These are phyloP conservation scores for Patella pellucida DNA, from an alignment of 2,888 invertebrate genomes.

Conservation along the genomic window DNA sequence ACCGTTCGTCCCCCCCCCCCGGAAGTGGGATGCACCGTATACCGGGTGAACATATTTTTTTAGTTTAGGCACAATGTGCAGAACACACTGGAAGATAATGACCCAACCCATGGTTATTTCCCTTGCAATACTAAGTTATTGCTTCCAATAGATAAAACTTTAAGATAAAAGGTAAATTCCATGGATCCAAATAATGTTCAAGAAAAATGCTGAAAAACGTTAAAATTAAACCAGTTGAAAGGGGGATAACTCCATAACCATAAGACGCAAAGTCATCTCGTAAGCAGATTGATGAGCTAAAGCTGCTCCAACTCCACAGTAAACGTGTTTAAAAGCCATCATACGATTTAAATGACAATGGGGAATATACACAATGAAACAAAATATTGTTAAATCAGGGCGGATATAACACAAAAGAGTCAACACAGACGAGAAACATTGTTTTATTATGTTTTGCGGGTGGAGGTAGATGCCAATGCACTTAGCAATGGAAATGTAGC, in stretches of 20 bases:
- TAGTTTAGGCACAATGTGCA: no score
- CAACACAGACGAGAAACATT: slow-evolving; percentile 6
- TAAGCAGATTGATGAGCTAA: slow-evolving; percentile 47
- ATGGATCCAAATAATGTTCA: slow-evolving; percentile 40
- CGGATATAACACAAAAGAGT: slow-evolving; percentile 44
- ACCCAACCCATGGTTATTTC: no score
- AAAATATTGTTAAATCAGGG: slow-evolving; percentile 43
- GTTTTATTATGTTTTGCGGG: background rate
- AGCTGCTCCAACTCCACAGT: slow-evolving; percentile 32
- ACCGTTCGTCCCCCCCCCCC: no score
- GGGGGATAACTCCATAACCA: slow-evolving; percentile 50
- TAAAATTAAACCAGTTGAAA: slow-evolving; percentile 59
- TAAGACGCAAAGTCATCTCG: slow-evolving; percentile 51
- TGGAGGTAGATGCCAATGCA: background rate
- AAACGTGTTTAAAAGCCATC: background rate
- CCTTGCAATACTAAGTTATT: no score
- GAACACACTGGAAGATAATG: no score
- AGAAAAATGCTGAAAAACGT: slow-evolving; percentile 44
- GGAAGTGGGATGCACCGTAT: no score
- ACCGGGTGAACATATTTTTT: no score
- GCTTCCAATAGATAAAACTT: slow-evolving; percentile 30
- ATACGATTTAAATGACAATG: background rate
- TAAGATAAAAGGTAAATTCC: slow-evolving; percentile 30
- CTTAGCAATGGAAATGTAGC: no score
- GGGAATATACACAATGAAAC: background rate